These are phyloP conservation scores for Thymelicus lineola DNA, from an alignment of 2,888 invertebrate species.

Conservation along the genomic window DNA sequence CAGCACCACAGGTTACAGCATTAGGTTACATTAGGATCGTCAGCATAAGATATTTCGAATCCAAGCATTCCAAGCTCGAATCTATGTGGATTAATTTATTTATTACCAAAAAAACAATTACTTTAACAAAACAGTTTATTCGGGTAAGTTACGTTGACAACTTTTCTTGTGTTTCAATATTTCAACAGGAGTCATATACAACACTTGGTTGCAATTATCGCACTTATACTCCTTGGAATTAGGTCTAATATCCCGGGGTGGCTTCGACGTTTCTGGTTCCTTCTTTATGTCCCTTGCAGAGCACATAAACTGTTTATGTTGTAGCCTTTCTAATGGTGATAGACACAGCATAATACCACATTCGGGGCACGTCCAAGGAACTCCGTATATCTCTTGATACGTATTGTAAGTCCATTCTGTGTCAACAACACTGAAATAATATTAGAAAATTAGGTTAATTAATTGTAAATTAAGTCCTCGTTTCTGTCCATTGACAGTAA, in stretches of 20 bases:
- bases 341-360: slow-evolving; percentile 88
- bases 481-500: too few relatives aligned
- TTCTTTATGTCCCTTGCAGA: slow-evolving; percentile 62
- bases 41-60: too few relatives aligned
- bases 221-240: slow-evolving; percentile 90
- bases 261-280: slow-evolving; percentile 56
- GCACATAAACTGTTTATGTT: slow-evolving; percentile 87
- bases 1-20: too few relatives aligned
- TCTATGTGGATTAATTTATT: too few relatives aligned
- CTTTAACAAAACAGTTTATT: slow-evolving; percentile 52
- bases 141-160: slow-evolving; percentile 66
- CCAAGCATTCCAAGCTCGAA: too few relatives aligned
- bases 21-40: too few relatives aligned
- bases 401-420: slow-evolving; percentile 88
- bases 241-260: slow-evolving; percentile 66
- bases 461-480: background rate
- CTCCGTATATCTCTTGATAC: slow-evolving; percentile 84
- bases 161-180: slow-evolving; percentile 93
- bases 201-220: slow-evolving; percentile 87
- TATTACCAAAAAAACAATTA: background rate
- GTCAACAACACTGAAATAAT: slow-evolving; percentile 85
- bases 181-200: slow-evolving; percentile 92
- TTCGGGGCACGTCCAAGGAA: slow-evolving; percentile 89
- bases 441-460: slow-evolving; percentile 26
- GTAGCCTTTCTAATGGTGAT: slow-evolving; percentile 89